phyloP scores from a whole-genome alignment of 1,140 invertebrate genomes.

The Euschistus heros region DNA sequence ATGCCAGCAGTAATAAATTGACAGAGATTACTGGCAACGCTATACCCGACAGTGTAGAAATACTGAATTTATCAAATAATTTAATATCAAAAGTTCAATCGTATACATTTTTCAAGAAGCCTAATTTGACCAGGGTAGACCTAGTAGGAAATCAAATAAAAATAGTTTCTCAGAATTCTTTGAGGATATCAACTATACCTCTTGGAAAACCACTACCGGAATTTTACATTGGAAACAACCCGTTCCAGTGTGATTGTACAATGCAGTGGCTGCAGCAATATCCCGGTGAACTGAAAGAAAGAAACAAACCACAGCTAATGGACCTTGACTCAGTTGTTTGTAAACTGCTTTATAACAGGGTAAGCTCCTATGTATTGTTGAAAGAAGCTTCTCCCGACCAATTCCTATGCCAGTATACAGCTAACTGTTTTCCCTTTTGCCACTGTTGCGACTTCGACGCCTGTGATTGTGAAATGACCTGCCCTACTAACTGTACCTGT shows the following conservation, averaged over 20 bases:
- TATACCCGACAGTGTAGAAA: constrained; percentile 76
- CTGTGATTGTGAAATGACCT: constrained; percentile 91
- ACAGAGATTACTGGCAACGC: constrained; percentile 68
- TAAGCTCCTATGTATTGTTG: constrained; percentile 63
- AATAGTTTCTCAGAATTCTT: constrained; percentile 72
- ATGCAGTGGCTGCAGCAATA: constrained; percentile 77
- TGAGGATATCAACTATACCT: constrained; percentile 69
- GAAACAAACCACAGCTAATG: constrained; percentile 75
- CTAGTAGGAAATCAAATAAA: constrained; percentile 74
- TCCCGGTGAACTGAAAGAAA: constrained; percentile 55
- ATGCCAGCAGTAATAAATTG: constrained; percentile 74
- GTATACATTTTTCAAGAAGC: constrained; percentile 88
- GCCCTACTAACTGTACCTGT: constrained; percentile 80
- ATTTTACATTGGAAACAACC: constrained; percentile 83
- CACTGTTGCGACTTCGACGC: constrained; percentile 91
- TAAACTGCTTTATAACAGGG: constrained; percentile 73
- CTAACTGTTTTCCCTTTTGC: constrained; percentile 80
- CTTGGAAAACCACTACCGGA: constrained; percentile 68
- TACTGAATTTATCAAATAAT: constrained; percentile 76
- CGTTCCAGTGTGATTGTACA: constrained; percentile 79
- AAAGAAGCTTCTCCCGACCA: constrained; percentile 74
- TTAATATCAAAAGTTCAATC: constrained; percentile 76
- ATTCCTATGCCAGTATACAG: constrained; percentile 82
- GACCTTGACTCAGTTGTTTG: constrained; percentile 82
- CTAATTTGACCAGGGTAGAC: constrained; percentile 76